Evolutionary conservation across 2,888 invertebrate species (phyloP).

Genomic region (Phymatocera aterrima): DNA sequence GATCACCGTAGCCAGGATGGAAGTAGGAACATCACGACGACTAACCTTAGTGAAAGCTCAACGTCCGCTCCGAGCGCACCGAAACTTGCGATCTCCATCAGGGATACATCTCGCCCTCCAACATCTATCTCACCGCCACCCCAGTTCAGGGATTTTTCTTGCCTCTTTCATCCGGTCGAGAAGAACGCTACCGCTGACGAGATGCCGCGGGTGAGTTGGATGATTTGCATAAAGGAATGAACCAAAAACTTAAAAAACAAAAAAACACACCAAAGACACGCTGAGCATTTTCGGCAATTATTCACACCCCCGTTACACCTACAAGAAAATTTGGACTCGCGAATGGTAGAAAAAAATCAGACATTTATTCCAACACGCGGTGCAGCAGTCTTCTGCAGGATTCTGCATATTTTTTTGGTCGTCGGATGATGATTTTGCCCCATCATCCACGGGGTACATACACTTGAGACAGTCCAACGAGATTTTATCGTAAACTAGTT

Average conservation of each 20-base stretch:
- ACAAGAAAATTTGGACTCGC: too few species aligned
- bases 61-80: conserved; percentile 63
- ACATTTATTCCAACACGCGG: too few species aligned
- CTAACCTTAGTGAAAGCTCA: conserved; percentile 64
- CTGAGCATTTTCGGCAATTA: too few species aligned
- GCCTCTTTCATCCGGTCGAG: conserved; percentile 44
- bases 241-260: not conserved
- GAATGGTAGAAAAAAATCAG: too few species aligned
- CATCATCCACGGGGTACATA: too few species aligned
- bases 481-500: conserved; percentile 55
- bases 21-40: conserved; percentile 53
- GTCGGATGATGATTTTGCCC: not conserved
- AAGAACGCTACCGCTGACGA: conserved; percentile 43
- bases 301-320: too few species aligned
- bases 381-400: too few species aligned
- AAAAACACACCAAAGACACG: not conserved
- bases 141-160: conserved; percentile 45
- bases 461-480: too few species aligned
- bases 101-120: conserved; percentile 58
- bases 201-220: conserved; percentile 61
- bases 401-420: too few species aligned
- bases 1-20: conserved; percentile 58
- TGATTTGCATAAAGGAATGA: not conserved
- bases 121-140: conserved; percentile 61
- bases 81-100: conserved; percentile 52